A percentile compares a stretch with the other conserved stretches of the same genome.
These are phyloP conservation scores for Sebastes paucispinis DNA, from an alignment of 2,797 vertebrate species.

Conservation along the genomic window DNA sequence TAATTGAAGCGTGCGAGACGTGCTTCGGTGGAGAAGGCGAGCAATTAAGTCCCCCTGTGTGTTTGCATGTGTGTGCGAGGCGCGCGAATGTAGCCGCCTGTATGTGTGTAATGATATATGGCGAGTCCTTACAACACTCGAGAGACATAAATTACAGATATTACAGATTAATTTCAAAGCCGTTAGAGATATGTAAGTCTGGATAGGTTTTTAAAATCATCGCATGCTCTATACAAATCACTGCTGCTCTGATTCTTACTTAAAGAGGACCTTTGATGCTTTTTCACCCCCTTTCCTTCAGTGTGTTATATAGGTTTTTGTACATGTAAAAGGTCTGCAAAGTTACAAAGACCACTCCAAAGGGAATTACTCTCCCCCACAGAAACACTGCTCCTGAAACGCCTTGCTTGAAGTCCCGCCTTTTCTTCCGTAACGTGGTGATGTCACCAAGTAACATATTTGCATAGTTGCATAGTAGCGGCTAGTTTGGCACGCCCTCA, in stretches of 20 bases:
- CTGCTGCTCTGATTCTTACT: slow-evolving; percentile 9
- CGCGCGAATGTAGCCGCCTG: slow-evolving; percentile 24
- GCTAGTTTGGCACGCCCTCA: too few species aligned
- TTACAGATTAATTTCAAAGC: slow-evolving; percentile 69
- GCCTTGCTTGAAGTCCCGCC: too few species aligned
- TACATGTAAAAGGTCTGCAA: too few species aligned
- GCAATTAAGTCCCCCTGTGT: slow-evolving; percentile 74
- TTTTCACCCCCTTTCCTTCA: too few species aligned
- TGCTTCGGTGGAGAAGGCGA: slow-evolving; percentile 59
- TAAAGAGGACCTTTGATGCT: neutral
- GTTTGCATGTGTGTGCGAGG: slow-evolving; percentile 34
- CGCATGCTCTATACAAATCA: slow-evolving; percentile 3
- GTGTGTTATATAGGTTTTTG: too few species aligned
- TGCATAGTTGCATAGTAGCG: too few species aligned
- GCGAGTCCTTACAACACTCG: slow-evolving; percentile 28
- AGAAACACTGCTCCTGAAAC: too few species aligned
- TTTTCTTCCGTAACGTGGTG: too few species aligned
- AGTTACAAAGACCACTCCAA: too few species aligned
- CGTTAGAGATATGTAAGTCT: slow-evolving; percentile 44
- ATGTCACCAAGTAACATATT: too few species aligned
- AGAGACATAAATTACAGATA: slow-evolving; percentile 60
- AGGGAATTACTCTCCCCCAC: too few species aligned
- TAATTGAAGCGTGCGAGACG: slow-evolving; percentile 77
- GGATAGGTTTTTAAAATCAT: slow-evolving; percentile 33
- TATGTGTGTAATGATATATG: slow-evolving; percentile 53